Evolutionary conservation across 2,797 vertebrate genomes (phyloP).

Genomic region (Melanotaenia nigrans): DNA sequence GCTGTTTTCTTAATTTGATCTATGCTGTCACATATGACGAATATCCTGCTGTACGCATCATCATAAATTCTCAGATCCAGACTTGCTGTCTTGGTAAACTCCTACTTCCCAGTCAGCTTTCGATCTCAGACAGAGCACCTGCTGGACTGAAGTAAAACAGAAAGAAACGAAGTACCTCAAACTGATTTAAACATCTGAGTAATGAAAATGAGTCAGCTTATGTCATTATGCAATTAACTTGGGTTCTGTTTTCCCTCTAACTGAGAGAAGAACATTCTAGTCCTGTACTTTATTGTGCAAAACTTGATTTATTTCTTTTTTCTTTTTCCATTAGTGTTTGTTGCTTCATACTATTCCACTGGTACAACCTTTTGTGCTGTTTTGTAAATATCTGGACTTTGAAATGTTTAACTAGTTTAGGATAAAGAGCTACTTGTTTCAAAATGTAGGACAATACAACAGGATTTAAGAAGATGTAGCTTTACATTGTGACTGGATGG

Average conservation of each 20-base stretch:
- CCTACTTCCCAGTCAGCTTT: conserved; percentile 41
- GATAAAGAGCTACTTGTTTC: too few relatives aligned
- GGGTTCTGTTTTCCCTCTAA: conserved; percentile 59
- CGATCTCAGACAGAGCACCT: conserved; percentile 57
- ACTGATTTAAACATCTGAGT: conserved; percentile 66
- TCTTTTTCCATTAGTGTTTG: conserved; percentile 41
- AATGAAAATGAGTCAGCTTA: conserved; percentile 72
- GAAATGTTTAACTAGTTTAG: too few relatives aligned
- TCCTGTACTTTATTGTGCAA: conserved; percentile 51
- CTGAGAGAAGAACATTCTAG: conserved; percentile 62
- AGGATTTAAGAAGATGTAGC: neutral
- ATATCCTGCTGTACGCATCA: conserved; percentile 15
- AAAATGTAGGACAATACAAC: too few relatives aligned
- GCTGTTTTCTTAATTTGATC: conserved; percentile 28
- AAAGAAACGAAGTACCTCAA: conserved; percentile 44
- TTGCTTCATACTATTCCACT: too few relatives aligned
- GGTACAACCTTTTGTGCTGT: too few relatives aligned
- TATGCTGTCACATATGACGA: conserved; percentile 3
- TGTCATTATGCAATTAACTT: conserved; percentile 68
- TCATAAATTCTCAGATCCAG: conserved; percentile 15
- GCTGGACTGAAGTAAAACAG: conserved; percentile 41
- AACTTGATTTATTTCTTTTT: conserved; percentile 35
- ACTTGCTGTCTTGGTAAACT: conserved; percentile 37
- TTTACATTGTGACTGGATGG: neutral
- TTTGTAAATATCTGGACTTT: too few relatives aligned